Evolutionary conservation across 1,140 invertebrate species (phyloP).

Genomic region (Eumaeus atala): DNA sequence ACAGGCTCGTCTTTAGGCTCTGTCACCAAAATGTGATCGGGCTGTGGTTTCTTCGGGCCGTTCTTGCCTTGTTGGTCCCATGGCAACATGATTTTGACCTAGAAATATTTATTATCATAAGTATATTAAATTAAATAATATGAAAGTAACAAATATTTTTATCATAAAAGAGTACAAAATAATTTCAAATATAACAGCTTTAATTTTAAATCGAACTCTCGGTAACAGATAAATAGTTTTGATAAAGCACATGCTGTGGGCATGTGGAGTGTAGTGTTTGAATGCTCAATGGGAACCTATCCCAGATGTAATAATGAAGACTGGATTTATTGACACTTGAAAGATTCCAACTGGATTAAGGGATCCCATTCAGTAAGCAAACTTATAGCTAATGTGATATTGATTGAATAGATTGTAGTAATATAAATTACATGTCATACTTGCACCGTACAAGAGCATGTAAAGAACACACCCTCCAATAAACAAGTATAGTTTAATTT

Average conservation of each 20-base stretch:
- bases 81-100: constrained; percentile 99
- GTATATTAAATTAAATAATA: too few species aligned
- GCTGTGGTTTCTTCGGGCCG: constrained; percentile 96
- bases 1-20: constrained; percentile 93
- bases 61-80: constrained; percentile 98
- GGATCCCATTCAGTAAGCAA: too few species aligned
- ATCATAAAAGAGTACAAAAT: too few species aligned
- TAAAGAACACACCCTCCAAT: constrained; percentile 55
- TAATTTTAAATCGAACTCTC: too few species aligned
- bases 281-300: too few species aligned
- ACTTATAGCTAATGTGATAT: not conserved
- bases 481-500: constrained; percentile 50
- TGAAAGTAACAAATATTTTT: not conserved
- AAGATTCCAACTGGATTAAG: too few species aligned
- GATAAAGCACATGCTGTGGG: too few species aligned
- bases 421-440: constrained; percentile 35
- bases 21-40: constrained; percentile 96
- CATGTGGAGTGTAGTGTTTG: too few species aligned
- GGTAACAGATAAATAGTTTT: too few species aligned
- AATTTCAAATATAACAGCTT: too few species aligned
- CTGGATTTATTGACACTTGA: too few species aligned
- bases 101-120: constrained; percentile 17
- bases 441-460: constrained; percentile 58
- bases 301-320: too few species aligned
- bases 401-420: not conserved